Evolutionary conservation across 1,140 invertebrate species (phyloP).

Genomic region (Drosophila murphyi): DNA sequence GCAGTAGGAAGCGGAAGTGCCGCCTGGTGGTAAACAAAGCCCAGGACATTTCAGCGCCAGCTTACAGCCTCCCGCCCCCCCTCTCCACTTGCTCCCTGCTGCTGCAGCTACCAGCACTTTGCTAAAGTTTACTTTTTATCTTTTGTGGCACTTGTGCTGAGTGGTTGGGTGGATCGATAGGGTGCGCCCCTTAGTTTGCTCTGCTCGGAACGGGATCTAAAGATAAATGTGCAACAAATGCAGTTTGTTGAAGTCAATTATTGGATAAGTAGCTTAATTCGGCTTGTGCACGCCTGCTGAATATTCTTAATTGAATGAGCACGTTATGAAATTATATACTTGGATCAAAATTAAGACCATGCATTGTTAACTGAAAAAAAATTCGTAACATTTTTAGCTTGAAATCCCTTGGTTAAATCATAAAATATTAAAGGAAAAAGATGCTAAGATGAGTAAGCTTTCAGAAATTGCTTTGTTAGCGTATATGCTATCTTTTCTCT

Average conservation of each 20-base stretch:
- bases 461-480: not conserved
- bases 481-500: slow-evolving; percentile 2
- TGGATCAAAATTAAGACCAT: slow-evolving; percentile 35
- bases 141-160: slow-evolving; percentile 62
- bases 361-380: slow-evolving; percentile 2
- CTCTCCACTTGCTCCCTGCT: not conserved
- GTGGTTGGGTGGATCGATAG: slow-evolving; percentile 7
- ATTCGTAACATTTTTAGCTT: too few relatives aligned
- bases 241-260: slow-evolving; percentile 80
- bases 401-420: too few relatives aligned
- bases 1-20: slow-evolving; percentile 34
- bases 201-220: slow-evolving; percentile 43
- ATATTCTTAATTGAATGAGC: slow-evolving; percentile 47
- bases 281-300: slow-evolving; percentile 43
- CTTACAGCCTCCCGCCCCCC: not conserved
- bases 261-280: slow-evolving; percentile 79
- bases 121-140: slow-evolving; percentile 73
- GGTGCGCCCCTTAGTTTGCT: not conserved
- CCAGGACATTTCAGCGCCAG: slow-evolving; percentile 59
- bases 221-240: slow-evolving; percentile 82
- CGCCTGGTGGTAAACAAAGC: slow-evolving; percentile 67
- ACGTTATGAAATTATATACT: slow-evolving; percentile 43
- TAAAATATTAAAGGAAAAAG: too few relatives aligned
- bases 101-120: slow-evolving; percentile 1
- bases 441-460: not conserved